Conservation (phyloP, 2,888 invertebrate genomes). For the Dicyrtoma fusca region DNA sequence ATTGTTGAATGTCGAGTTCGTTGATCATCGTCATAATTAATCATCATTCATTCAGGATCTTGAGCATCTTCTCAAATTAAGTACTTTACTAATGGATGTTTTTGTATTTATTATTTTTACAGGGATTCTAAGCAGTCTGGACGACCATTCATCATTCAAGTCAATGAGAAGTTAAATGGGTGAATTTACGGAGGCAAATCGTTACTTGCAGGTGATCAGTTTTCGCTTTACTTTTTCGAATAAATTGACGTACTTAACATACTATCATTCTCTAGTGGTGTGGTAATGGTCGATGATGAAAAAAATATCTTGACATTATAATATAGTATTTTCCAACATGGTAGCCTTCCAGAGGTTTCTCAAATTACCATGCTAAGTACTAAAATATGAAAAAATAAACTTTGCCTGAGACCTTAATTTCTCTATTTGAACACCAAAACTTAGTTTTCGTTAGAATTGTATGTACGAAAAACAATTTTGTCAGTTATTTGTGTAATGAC, state of each 20-base stretch:
- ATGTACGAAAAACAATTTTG: too few species aligned
- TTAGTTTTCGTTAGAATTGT: too few species aligned
- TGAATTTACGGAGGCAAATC: conserved; percentile 69
- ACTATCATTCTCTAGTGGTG: too few species aligned
- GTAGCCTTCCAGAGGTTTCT: too few species aligned
- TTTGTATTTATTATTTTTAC: not conserved
- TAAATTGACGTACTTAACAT: too few species aligned
- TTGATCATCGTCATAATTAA: too few species aligned
- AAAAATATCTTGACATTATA: too few species aligned
- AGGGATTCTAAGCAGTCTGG: conserved; percentile 28
- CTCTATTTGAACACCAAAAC: not conserved
- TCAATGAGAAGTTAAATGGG: conserved; percentile 65
- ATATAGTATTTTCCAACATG: too few species aligned
- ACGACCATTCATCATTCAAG: conserved; percentile 50
- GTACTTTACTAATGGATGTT: too few species aligned
- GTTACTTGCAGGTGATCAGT: conserved; percentile 68
- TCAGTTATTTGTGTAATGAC: not conserved
- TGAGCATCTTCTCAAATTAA: not conserved
- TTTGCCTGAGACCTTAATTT: not conserved
- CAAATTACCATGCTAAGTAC: too few species aligned
- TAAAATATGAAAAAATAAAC: not conserved
- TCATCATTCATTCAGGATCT: not conserved
- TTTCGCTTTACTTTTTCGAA: conserved; percentile 13
- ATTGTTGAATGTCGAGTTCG: too few species aligned
- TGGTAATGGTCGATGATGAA: too few species aligned